A percentile compares a stretch with the other conserved stretches of the same genome.
These are phyloP conservation scores for Epinephelus lanceolatus DNA, from an alignment of 2,113 vertebrate species.

Conservation along the genomic window DNA sequence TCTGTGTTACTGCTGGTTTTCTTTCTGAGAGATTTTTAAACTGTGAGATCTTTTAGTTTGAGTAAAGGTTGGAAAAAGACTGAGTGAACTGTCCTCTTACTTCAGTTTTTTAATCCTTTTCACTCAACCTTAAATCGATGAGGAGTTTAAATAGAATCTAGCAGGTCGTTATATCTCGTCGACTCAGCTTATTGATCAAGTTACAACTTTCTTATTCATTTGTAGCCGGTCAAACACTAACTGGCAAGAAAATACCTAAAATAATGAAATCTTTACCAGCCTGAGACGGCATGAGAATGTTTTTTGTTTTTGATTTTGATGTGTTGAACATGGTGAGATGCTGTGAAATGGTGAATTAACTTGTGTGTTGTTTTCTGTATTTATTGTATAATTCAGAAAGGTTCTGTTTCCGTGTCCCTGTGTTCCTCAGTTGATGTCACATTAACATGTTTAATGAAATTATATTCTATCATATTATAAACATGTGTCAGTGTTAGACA, in stretches of 20 bases:
- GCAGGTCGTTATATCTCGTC: too few relatives aligned
- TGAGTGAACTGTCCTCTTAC: too few relatives aligned
- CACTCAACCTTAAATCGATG: too few relatives aligned
- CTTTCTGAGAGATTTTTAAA: neutral
- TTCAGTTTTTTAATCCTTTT: too few relatives aligned
- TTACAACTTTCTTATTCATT: neutral
- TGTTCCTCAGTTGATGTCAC: neutral
- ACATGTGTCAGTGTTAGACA: neutral
- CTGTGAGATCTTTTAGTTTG: neutral
- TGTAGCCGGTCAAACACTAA: neutral
- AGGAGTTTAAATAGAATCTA: neutral
- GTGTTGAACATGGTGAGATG: neutral
- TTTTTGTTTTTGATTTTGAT: neutral
- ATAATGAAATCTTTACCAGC: neutral
- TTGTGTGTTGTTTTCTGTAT: neutral
- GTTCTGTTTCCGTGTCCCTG: neutral
- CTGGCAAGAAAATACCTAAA: neutral
- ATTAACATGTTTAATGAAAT: neutral
- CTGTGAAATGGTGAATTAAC: neutral
- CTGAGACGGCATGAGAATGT: neutral
- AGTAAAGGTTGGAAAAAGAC: neutral
- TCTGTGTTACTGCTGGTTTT: neutral
- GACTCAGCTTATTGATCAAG: neutral
- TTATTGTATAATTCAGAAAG: neutral
- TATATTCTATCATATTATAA: neutral